phyloP scores from a whole-genome alignment of 2,797 vertebrate genomes.

The Aeoliscus strigatus region DNA sequence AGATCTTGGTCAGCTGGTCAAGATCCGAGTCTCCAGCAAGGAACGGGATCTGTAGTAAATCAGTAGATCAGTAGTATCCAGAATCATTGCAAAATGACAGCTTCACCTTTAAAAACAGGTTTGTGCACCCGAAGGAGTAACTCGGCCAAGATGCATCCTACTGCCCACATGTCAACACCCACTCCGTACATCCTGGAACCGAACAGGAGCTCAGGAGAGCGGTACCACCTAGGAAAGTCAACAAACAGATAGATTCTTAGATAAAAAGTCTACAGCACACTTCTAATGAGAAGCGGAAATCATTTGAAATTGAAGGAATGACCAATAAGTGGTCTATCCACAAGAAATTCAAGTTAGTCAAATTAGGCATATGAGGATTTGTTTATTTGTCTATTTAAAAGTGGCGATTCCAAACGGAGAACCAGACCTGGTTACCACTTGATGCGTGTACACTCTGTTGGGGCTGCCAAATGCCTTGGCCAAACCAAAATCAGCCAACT shows the following conservation, averaged over 20 bases:
- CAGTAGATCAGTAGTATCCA: constrained; percentile 5
- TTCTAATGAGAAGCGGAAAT: background rate
- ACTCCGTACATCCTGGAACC: constrained; percentile 97
- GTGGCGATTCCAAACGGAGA: background rate
- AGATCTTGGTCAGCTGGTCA: constrained; percentile 94
- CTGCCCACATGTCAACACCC: constrained; percentile 98
- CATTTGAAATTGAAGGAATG: background rate
- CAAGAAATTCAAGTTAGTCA: background rate
- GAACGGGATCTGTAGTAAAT: constrained; percentile 84
- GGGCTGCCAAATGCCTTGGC: constrained; percentile 97
- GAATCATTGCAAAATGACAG: background rate
- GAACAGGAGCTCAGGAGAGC: constrained; percentile 92
- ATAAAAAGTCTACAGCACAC: background rate
- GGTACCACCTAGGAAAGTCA: constrained; percentile 85
- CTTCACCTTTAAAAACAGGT: constrained; percentile 4
- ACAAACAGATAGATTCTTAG: constrained; percentile 2
- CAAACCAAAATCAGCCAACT: constrained; percentile 95
- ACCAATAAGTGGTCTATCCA: background rate
- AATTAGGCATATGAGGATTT: background rate
- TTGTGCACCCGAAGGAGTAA: constrained; percentile 85
- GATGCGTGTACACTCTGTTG: constrained; percentile 93
- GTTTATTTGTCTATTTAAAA: background rate
- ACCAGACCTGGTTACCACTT: constrained; percentile 92
- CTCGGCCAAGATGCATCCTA: constrained; percentile 96
- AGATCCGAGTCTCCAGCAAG: constrained; percentile 96